These are phyloP conservation scores for Setophaga kirtlandii DNA, from an alignment of 2,113 vertebrate species.

Conservation along the genomic window DNA sequence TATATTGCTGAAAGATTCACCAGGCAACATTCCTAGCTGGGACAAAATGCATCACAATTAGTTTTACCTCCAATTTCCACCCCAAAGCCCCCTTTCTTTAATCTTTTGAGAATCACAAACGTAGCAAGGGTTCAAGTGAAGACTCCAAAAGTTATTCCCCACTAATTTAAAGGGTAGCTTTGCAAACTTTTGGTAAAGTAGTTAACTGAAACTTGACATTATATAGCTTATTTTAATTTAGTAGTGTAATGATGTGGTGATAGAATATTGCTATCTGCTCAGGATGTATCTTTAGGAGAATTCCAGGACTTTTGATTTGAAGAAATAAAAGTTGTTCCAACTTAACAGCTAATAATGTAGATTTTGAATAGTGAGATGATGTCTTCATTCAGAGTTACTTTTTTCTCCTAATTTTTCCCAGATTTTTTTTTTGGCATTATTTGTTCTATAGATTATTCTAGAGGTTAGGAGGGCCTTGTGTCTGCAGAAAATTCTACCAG, in stretches of 20 bases:
- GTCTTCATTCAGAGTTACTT: not conserved
- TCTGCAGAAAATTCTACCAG: not conserved
- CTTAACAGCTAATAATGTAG: not conserved
- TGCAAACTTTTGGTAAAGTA: not conserved
- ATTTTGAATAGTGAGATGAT: not conserved
- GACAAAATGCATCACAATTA: not conserved
- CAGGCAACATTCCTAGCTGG: conserved; percentile 43
- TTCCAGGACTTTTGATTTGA: not conserved
- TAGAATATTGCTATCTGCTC: not conserved
- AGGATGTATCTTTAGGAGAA: not conserved
- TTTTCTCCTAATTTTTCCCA: not conserved
- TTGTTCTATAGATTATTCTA: not conserved
- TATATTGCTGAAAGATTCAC: conserved; percentile 59
- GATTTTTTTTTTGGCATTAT: not conserved
- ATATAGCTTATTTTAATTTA: not conserved
- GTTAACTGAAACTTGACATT: not conserved
- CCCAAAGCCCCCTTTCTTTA: not conserved
- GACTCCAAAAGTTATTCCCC: not conserved
- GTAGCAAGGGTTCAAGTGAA: not conserved
- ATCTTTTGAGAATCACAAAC: not conserved
- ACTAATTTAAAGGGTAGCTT: not conserved
- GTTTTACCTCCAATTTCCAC: not conserved
- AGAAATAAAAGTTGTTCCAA: not conserved
- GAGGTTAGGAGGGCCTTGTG: not conserved
- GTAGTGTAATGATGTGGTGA: not conserved